These are phyloP conservation scores for Dynastes grantii DNA, from an alignment of 2,888 invertebrate genomes.

Conservation along the genomic window DNA sequence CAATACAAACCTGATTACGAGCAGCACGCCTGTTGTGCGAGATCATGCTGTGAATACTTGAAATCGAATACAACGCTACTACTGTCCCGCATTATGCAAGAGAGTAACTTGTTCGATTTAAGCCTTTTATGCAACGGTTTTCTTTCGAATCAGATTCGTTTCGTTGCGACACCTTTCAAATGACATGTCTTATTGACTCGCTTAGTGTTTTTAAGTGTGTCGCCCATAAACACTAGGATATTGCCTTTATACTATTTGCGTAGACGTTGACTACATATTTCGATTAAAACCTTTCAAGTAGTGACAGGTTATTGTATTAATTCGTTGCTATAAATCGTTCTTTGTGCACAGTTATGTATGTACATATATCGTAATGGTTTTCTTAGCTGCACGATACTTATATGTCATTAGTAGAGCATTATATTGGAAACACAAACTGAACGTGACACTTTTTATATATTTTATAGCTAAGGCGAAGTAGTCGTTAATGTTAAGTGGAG, in stretches of 20 bases:
- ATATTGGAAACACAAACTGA: too few relatives aligned
- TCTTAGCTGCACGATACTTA: not conserved
- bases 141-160: conserved; percentile 20
- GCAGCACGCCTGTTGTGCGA: conserved; percentile 38
- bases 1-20: conserved; percentile 40
- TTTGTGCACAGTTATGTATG: not conserved
- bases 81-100: conserved; percentile 36
- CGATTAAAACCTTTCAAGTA: conserved; percentile 25
- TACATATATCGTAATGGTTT: not conserved
- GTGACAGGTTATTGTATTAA: conserved; percentile 27
- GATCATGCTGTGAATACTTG: conserved; percentile 36
- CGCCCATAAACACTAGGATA: conserved; percentile 6
- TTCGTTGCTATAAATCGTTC: not conserved
- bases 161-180: conserved; percentile 26
- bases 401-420: not conserved
- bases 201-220: conserved; percentile 27
- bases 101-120: conserved; percentile 35
- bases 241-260: conserved; percentile 7
- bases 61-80: conserved; percentile 26
- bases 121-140: conserved; percentile 26
- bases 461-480: too few relatives aligned
- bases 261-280: not conserved
- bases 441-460: too few relatives aligned
- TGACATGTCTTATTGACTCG: conserved; percentile 25
- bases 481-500: too few relatives aligned